Evolutionary conservation across 2,797 vertebrate species (phyloP), one percentile per base, ranked within the genome.

Genomic region (Epinephelus malabaricus): DNA sequence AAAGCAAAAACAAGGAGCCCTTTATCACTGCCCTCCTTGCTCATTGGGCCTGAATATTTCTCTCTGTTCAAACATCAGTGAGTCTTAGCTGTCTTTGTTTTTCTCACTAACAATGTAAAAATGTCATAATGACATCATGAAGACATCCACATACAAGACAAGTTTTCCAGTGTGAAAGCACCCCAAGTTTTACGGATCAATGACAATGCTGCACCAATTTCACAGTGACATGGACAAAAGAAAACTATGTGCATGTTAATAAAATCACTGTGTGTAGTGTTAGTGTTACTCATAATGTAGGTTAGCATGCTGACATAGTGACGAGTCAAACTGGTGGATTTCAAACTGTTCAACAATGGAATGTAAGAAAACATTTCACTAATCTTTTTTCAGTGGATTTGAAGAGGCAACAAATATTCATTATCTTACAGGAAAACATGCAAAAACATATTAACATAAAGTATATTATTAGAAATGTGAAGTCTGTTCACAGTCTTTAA

Each of bases 381-480:
- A 3, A 56, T 30, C 13, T 55, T 65, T 13, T 50, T 47, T 7
- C 25, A 25, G 18, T 73, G 17, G 49, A 55, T 50, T 19, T 51
- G 6, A 66, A 60, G 25, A 66, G 25, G 45, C 25, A 30, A 70
- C 47, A 72, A 63, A 78, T 58, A 66, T 30, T 21, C 3, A 61
- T 65, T 11, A 76, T 51, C n/a, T 75, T 2, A 69, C 7, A 55
- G 2, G 9, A 70, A 73, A 64, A 67, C 66, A 56, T 78, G 83
- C 66, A 75, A 68, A 67, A 83, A n/a, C 18, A 0, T 49, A 65
- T 11, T 13, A 74, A 56, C 23, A 55, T 27, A 43, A 9, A 43
- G 40, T 43, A 43, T 15, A 62, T 17, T 10, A 59, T 46, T 18
- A 61, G 43, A 56, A 46, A 59, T 25, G 23, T 71, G 18, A 23